These are phyloP conservation scores for Drosophila paulistorum DNA, from an alignment of 1,140 invertebrate species.

Conservation along the genomic window DNA sequence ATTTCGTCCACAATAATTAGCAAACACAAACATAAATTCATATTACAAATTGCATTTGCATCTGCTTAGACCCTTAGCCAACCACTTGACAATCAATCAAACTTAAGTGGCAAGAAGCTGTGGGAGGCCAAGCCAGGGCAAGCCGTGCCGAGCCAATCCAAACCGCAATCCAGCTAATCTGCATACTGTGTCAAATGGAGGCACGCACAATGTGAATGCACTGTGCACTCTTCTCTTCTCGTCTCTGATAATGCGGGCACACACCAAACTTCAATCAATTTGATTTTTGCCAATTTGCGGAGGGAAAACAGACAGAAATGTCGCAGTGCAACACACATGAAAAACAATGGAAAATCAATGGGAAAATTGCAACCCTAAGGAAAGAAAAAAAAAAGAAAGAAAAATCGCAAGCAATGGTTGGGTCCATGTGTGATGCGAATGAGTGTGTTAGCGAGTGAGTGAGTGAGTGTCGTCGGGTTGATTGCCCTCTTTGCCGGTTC, in stretches of 20 bases:
- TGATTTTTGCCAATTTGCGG: conserved; percentile 34
- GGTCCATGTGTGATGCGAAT: conserved; percentile 10
- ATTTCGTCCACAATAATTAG: neutral
- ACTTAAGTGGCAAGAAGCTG: conserved; percentile 59
- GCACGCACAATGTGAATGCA: conserved; percentile 31
- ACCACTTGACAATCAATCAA: conserved; percentile 77
- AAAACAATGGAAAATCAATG: conserved; percentile 71
- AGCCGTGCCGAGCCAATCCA: conserved; percentile 18
- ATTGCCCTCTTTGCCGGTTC: conserved; percentile 76
- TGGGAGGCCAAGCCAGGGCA: conserved; percentile 20
- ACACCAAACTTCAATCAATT: conserved; percentile 34
- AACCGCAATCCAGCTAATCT: conserved; percentile 66
- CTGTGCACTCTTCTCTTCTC: conserved; percentile 30
- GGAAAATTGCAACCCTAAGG: conserved; percentile 74
- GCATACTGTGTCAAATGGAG: conserved; percentile 73
- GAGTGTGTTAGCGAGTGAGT: conserved; percentile 2
- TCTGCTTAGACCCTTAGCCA: conserved; percentile 28
- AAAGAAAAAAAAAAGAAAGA: conserved; percentile 55
- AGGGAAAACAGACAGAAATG: conserved; percentile 7
- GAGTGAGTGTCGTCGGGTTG: conserved; percentile 29
- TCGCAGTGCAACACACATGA: conserved; percentile 45
- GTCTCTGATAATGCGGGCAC: conserved; percentile 53
- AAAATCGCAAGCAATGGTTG: conserved; percentile 48
- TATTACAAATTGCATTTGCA: conserved; percentile 34
- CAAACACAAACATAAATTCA: conserved; percentile 17